A percentile compares a stretch with the other conserved stretches of the same genome.
phyloP scores from a whole-genome alignment of 2,888 invertebrate genomes.

The Eremobia ochroleuca region DNA sequence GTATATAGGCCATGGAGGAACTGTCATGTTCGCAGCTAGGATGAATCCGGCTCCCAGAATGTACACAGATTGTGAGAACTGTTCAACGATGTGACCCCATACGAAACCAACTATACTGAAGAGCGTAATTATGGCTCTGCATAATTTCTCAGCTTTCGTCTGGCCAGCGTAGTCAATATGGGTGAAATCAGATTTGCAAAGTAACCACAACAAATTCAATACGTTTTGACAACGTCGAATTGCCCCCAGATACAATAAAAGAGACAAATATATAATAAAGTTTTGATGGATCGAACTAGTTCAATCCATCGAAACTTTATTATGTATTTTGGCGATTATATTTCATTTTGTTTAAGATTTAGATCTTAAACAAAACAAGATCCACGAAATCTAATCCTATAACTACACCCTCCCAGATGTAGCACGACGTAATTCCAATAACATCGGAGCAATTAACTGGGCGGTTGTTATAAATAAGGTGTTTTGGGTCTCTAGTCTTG shows the following conservation, averaged over 20 bases:
- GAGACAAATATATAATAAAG: too few relatives aligned
- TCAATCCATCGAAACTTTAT: too few relatives aligned
- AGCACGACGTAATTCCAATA: not conserved
- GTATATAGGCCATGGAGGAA: constrained; percentile 99
- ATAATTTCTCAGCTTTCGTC: constrained; percentile 96
- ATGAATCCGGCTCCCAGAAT: constrained; percentile 97
- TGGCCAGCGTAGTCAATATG: constrained; percentile 96
- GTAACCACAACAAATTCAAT: constrained; percentile 59
- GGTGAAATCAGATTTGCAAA: constrained; percentile 61
- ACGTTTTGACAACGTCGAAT: constrained; percentile 61
- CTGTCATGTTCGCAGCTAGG: constrained; percentile 95
- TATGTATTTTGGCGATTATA: too few relatives aligned
- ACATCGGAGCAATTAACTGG: not conserved
- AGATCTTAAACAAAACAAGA: constrained; percentile 4
- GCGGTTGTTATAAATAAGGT: not conserved
- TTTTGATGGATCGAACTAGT: too few relatives aligned
- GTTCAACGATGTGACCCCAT: constrained; percentile 98
- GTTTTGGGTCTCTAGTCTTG: not conserved
- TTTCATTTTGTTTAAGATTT: not conserved
- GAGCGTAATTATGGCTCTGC: constrained; percentile 96
- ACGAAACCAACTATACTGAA: constrained; percentile 97
- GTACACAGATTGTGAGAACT: constrained; percentile 98
- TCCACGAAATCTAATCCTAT: constrained; percentile 8
- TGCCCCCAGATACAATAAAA: too few relatives aligned
- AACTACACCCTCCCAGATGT: constrained; percentile 9